Percentiles rank a stretch among this genome's conserved stretches.
Conservation (phyloP, 2,888 invertebrate genomes). For the Heliconius hortense region DNA sequence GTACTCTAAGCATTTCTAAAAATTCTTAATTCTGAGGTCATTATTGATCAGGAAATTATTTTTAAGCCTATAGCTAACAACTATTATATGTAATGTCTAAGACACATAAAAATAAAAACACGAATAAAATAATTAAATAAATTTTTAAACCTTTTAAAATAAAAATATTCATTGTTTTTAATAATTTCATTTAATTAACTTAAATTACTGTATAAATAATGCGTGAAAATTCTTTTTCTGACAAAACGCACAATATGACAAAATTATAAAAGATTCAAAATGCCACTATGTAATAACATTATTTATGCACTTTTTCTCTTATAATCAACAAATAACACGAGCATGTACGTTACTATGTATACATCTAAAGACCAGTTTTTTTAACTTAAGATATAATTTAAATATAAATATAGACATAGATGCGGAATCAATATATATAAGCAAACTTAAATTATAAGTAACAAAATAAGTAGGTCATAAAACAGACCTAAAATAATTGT, state of each 20-base stretch:
- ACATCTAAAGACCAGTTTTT: conserved; percentile 39
- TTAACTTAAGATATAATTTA: conserved; percentile 5
- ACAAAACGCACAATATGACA: not conserved
- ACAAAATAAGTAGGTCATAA: not conserved
- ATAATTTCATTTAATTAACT: not conserved
- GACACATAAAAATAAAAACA: not conserved
- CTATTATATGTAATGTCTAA: conserved; percentile 1
- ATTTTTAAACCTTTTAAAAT: not conserved
- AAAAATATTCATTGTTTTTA: not conserved
- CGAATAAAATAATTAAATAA: not conserved
- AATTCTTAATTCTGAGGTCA: conserved; percentile 26
- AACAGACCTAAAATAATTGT: not conserved
- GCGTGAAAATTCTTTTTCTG: conserved; percentile 4
- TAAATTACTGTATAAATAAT: conserved; percentile 5
- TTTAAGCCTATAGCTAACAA: conserved; percentile 37
- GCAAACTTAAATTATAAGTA: not conserved
- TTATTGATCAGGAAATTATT: conserved; percentile 40
- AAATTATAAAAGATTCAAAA: conserved; percentile 21
- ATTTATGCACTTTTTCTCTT: conserved; percentile 13
- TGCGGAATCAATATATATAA: not conserved
- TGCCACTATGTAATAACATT: conserved; percentile 8
- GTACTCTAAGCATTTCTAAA: conserved; percentile 11
- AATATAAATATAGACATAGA: not conserved
- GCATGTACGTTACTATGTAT: conserved; percentile 26
- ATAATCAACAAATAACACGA: conserved; percentile 30